Evolutionary conservation across 2,888 invertebrate species (phyloP), one percentile per base, ranked within the genome.

Genomic region (Volucella inflata): DNA sequence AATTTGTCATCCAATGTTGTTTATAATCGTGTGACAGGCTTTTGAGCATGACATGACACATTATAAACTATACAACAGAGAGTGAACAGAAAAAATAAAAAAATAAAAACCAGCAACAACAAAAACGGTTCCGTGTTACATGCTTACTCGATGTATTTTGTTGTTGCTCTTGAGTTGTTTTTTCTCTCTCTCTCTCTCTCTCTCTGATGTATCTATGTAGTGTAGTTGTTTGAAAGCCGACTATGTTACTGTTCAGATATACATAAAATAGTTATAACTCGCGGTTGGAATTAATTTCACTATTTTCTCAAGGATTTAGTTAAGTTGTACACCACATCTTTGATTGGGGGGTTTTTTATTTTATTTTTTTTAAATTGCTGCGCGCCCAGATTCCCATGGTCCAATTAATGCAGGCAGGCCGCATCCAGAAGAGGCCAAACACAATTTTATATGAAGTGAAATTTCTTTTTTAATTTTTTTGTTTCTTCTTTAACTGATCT

Each of bases 31-130:
- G 85, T 85, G 85, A 85, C 85, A 85, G 85, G 85, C 71, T 85
- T 85, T 85, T 85, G 85, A 85, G 85, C 85, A 85, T 85, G 85
- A 85, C 85, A 85, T 85, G 85, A 85, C 85, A 85, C 85, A 85
- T 85, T 85, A 85, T 85, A 80, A 85, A 72, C 81, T 77, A 51
- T 67, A 67, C 76, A 76, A 53, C 70, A 74, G 79, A 60, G 75
- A 84, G 68, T 83, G 72, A 51, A 76, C 42, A 67, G 59, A 64
- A 51, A 42, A 10, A 30, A 14, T 16, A 65, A 14, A 55, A 55
- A 55, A 55, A 14, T 21, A n/a, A 74, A 53, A 9, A 50, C 10
- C 50, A 51, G 51, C 38, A 74, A 59, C 8, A 30, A 42, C 48
- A 53, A 79, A 75, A 80, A 77, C 71, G 85, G 81, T 85, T 85